Evolutionary conservation across 1,140 invertebrate species (phyloP).

Genomic region (Muscidifurax raptorellus): DNA sequence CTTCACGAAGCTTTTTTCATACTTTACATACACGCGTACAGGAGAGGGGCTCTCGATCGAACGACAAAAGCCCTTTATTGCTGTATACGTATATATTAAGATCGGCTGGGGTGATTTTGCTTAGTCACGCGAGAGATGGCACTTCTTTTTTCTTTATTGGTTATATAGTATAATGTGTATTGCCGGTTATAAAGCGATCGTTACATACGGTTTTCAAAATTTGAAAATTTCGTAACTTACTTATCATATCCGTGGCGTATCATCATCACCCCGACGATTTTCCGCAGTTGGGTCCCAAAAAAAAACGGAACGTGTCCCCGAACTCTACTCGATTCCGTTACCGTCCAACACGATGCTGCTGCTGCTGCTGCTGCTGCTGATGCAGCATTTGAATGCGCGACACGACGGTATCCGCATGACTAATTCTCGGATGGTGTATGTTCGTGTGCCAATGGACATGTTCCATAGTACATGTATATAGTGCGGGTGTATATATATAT

Average conservation of each 20-base stretch:
- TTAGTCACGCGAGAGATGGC: too few species aligned
- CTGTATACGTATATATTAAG: too few species aligned
- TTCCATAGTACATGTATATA: background rate
- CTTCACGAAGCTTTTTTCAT: background rate
- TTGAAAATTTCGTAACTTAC: too few species aligned
- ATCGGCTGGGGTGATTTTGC: too few species aligned
- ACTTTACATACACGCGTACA: background rate
- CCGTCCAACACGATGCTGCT: too few species aligned
- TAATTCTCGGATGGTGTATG: slow-evolving; percentile 10
- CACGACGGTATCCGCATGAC: slow-evolving; percentile 34
- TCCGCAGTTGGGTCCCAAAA: too few species aligned
- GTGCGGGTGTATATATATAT: background rate
- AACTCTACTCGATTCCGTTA: background rate
- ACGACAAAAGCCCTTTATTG: too few species aligned
- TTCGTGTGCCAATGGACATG: too few species aligned
- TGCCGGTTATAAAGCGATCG: background rate
- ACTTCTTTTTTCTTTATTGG: background rate
- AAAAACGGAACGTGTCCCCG: background rate
- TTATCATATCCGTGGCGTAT: too few species aligned
- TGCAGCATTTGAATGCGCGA: slow-evolving; percentile 25
- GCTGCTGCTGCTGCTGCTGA: too few species aligned
- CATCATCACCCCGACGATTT: too few species aligned
- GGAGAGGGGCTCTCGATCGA: too few species aligned
- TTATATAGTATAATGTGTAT: background rate
- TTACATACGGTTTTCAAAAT: background rate